Conservation (phyloP, 2,797 vertebrate genomes). For the Myotis planiceps region DNA sequence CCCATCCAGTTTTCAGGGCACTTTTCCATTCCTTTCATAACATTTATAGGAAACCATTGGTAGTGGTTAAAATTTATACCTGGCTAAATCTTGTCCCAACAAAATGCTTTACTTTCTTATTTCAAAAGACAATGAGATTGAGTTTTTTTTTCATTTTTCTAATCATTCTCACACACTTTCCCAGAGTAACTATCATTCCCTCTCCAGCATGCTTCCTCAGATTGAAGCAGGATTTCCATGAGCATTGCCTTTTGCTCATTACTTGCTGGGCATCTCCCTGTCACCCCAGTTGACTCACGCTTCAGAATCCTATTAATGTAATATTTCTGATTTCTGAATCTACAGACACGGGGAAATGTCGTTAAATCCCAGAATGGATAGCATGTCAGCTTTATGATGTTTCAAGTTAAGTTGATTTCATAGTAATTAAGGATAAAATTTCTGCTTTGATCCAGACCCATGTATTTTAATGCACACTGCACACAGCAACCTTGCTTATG, state of each 20-base stretch:
- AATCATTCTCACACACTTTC: background rate
- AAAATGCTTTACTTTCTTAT: slow-evolving; percentile 6
- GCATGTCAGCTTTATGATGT: slow-evolving; percentile 46
- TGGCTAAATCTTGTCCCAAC: background rate
- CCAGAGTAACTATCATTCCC: background rate
- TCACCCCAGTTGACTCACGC: background rate
- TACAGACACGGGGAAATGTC: slow-evolving; percentile 7
- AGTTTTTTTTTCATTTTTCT: slow-evolving; percentile 31
- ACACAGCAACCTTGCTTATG: background rate
- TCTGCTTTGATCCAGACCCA: slow-evolving; percentile 32
- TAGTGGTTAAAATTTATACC: slow-evolving; percentile 17
- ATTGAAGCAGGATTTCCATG: background rate
- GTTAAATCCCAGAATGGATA: slow-evolving; percentile 48
- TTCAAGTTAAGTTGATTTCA: slow-evolving; percentile 65
- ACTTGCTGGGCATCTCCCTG: background rate
- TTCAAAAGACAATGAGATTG: slow-evolving; percentile 9
- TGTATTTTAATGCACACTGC: background rate
- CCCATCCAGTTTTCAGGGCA: background rate
- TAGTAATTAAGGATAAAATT: slow-evolving; percentile 67
- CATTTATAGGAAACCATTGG: background rate
- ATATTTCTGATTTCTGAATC: slow-evolving; percentile 58
- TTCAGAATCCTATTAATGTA: slow-evolving; percentile 60
- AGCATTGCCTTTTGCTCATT: slow-evolving; percentile 39
- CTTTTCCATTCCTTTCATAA: background rate
- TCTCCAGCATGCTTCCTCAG: background rate